Conservation (phyloP, 2,797 vertebrate species). For the Melanotaenia parkinsoni region DNA sequence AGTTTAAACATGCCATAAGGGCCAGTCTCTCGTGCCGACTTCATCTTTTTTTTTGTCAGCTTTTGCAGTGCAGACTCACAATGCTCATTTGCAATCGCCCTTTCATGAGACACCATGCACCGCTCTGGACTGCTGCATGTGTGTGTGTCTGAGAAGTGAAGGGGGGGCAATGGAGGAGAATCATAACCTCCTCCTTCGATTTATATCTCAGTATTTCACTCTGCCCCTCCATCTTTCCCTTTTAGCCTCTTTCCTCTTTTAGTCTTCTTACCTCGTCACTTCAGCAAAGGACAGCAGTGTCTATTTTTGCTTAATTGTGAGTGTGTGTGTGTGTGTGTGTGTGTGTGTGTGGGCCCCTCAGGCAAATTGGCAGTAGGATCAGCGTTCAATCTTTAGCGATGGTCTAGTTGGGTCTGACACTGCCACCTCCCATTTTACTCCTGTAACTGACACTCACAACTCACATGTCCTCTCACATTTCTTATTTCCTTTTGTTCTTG, state of each 20-base stretch:
- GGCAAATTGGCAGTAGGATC: slow-evolving; percentile 62
- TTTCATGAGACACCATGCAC: slow-evolving; percentile 63
- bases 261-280: slow-evolving; percentile 43
- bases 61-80: slow-evolving; percentile 58
- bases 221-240: slow-evolving; percentile 36
- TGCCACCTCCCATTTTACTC: slow-evolving; percentile 63
- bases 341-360: slow-evolving; percentile 21
- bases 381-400: slow-evolving; percentile 50
- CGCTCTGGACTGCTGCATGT: slow-evolving; percentile 37
- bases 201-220: slow-evolving; percentile 45
- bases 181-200: slow-evolving; percentile 50
- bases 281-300: slow-evolving; percentile 24
- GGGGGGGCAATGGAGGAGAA: slow-evolving; percentile 56
- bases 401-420: slow-evolving; percentile 46
- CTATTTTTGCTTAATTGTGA: slow-evolving; percentile 31
- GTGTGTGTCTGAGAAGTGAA: not conserved
- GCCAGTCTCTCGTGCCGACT: slow-evolving; percentile 31
- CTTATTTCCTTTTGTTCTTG: not conserved
- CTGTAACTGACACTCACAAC: slow-evolving; percentile 42
- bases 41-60: slow-evolving; percentile 62
- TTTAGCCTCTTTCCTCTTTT: slow-evolving; percentile 26
- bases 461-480: slow-evolving; percentile 41
- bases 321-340: slow-evolving; percentile 26
- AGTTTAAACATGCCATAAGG: slow-evolving; percentile 32
- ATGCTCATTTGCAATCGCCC: slow-evolving; percentile 76